Percentiles rank a stretch among this genome's conserved stretches.
These are phyloP conservation scores for Coluber constrictor DNA, from an alignment of 2,797 vertebrate species.

Conservation along the genomic window DNA sequence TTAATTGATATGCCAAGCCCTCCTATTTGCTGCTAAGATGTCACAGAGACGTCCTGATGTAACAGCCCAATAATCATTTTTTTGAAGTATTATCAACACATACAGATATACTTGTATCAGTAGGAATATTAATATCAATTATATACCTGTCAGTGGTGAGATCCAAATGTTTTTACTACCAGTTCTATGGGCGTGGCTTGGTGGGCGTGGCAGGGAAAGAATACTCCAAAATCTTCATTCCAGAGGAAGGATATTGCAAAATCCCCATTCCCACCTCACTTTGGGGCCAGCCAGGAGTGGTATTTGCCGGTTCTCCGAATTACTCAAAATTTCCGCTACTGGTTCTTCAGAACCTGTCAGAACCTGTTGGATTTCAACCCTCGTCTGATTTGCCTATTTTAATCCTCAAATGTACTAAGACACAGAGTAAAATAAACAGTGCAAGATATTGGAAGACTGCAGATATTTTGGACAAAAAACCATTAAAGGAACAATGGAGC, in stretches of 20 bases:
- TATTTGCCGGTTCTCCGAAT: too few species aligned
- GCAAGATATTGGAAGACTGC: background rate
- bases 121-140: background rate
- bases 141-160: background rate
- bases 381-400: background rate
- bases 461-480: background rate
- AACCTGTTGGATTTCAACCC: too few species aligned
- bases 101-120: background rate
- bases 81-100: background rate
- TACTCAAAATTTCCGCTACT: too few species aligned
- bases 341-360: too few species aligned
- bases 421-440: background rate
- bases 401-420: too few species aligned
- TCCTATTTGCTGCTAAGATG: background rate
- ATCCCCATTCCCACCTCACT: too few species aligned
- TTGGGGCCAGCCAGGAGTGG: too few species aligned
- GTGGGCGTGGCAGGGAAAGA: too few species aligned
- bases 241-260: too few species aligned
- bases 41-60: background rate
- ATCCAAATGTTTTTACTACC: too few species aligned
- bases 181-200: too few species aligned
- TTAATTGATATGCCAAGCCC: background rate
- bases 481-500: background rate
- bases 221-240: too few species aligned
- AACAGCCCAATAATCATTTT: background rate